Evolutionary conservation across 2,113 vertebrate genomes (phyloP).

Genomic region (Cyanoramphus novaezelandiae): DNA sequence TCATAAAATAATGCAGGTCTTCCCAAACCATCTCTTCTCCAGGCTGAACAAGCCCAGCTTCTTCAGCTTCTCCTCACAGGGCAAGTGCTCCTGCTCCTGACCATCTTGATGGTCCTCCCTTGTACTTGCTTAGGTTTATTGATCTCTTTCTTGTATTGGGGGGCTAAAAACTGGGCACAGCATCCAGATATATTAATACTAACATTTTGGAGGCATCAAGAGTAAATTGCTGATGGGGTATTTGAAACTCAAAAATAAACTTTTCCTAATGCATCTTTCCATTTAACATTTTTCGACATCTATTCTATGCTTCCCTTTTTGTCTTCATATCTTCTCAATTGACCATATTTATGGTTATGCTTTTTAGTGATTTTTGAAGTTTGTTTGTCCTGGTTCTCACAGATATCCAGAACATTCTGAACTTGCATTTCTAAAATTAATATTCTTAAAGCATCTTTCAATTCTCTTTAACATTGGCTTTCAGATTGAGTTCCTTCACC

Average conservation of each 20-base stretch:
- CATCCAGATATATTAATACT: neutral
- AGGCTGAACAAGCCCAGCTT: neutral
- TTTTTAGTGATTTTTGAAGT: neutral
- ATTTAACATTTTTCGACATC: neutral
- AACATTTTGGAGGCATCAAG: neutral
- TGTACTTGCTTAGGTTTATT: neutral
- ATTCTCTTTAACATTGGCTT: neutral
- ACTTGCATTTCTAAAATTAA: neutral
- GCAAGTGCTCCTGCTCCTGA: neutral
- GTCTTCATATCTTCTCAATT: neutral
- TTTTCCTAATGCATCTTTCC: neutral
- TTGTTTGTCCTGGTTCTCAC: neutral
- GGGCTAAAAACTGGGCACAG: neutral
- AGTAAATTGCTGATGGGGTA: neutral
- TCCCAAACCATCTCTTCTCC: neutral
- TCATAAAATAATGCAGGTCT: neutral
- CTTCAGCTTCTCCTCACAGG: neutral
- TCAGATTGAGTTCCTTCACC: neutral
- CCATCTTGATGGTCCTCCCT: neutral
- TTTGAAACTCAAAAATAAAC: neutral
- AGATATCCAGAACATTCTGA: neutral
- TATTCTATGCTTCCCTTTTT: neutral
- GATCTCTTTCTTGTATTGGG: neutral
- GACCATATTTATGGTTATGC: neutral
- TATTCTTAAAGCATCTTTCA: neutral